Percentiles rank a stretch among this genome's conserved stretches.
These are phyloP conservation scores for Oncopeltus fasciatus DNA, from an alignment of 1,140 invertebrate genomes.

Conservation along the genomic window DNA sequence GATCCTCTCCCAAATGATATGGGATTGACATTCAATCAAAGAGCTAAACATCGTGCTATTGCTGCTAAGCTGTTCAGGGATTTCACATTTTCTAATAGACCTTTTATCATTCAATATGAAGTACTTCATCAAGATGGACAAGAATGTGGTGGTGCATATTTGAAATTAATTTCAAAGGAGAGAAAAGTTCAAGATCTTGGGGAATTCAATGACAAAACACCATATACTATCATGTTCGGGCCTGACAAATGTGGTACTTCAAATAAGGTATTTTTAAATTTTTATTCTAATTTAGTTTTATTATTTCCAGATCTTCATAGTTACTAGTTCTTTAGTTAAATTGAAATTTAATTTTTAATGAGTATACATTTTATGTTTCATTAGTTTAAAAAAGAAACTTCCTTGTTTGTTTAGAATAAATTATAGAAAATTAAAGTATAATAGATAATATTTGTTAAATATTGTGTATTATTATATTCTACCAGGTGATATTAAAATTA, in stretches of 20 bases:
- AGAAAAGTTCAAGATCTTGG: conserved; percentile 54
- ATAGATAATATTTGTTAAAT: too few relatives aligned
- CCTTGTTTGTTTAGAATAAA: too few relatives aligned
- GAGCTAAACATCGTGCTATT: conserved; percentile 93
- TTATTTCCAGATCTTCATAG: too few relatives aligned
- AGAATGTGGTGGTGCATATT: conserved; percentile 95
- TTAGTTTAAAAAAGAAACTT: too few relatives aligned
- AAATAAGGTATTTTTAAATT: not conserved
- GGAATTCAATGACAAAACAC: conserved; percentile 87
- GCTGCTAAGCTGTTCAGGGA: conserved; percentile 61
- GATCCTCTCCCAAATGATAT: conserved; percentile 67
- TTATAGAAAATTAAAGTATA: too few relatives aligned
- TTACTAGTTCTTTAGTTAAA: too few relatives aligned
- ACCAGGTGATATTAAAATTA: too few relatives aligned
- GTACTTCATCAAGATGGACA: conserved; percentile 81
- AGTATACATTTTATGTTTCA: too few relatives aligned
- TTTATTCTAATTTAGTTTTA: too few relatives aligned
- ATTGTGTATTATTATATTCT: too few relatives aligned
- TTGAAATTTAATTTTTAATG: too few relatives aligned
- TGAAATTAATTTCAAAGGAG: conserved; percentile 73
- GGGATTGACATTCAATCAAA: conserved; percentile 82
- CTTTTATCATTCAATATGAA: conserved; percentile 90
- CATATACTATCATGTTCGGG: conserved; percentile 98
- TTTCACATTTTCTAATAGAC: conserved; percentile 75
- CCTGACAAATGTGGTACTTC: conserved; percentile 77